Evolutionary conservation across 2,797 vertebrate species (phyloP), one percentile per base, ranked within the genome.

Genomic region (Typhlichthys subterraneus): DNA sequence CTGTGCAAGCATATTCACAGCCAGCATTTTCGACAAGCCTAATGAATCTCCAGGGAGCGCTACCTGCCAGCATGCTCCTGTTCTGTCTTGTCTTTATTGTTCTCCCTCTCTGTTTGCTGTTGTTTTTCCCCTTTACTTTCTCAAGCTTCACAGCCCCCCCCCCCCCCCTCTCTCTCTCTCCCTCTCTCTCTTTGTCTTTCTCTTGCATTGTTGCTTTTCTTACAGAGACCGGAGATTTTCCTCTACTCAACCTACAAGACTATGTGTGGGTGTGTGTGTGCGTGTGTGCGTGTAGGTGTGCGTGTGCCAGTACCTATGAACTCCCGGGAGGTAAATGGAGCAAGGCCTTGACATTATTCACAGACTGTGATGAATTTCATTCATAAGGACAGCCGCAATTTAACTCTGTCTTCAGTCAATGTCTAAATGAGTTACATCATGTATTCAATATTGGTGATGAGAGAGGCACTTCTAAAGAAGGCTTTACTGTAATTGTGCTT

Each of bases 1-100:
- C 86, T 85, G 79, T 75, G 82, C 76, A 77, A 80, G 88, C 83
- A 81, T 73, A 87, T 86, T 87, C 78, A 67, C 72, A 75, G 79
- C 75, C 80, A 82, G 63, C 49, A 31, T 81, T 83, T 87, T 59
- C 82, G 83, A 87, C 82, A 86, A 69, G 80, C 73, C 79, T 91
- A 89, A 91, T 90, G 82, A 91, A 89, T 87, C 89, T 87, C 88
- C 64, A 57, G 85, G 83, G 89, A 76, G 55, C 56, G 29, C 72
- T 80, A 73, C 80, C 85, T 87, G 86, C 87, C 83, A 87, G 74
- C 67, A 69, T 58, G 57, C 76, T 85, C 87, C 66, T 87, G 86
- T 88, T 87, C 77, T 58, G 76, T 87, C 87, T 88, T 86, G 82
- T 89, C 80, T 81, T 82, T 71, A 85, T 85, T 87, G 84, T 89